Evolutionary conservation across 2,888 invertebrate genomes (phyloP).

Genomic region (Magallana nippona): DNA sequence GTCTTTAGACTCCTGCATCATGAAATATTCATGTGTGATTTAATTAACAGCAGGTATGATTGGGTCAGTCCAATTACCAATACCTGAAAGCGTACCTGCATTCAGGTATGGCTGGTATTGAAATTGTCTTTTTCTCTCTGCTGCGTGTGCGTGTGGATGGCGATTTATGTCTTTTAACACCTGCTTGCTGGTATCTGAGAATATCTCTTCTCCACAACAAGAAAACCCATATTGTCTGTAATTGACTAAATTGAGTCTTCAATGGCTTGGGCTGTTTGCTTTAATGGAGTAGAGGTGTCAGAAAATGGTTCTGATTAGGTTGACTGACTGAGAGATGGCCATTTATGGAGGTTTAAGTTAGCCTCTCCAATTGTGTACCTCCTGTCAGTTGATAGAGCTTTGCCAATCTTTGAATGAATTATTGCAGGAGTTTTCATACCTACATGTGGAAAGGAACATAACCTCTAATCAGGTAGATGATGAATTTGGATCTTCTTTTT

Average conservation of each 20-base stretch:
- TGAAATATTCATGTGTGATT: slow-evolving; percentile 24
- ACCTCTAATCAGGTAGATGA: neutral
- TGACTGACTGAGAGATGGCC: slow-evolving; percentile 19
- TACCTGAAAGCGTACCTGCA: neutral
- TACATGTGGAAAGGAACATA: neutral
- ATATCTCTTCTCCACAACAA: neutral
- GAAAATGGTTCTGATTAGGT: slow-evolving; percentile 17
- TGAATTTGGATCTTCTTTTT: too few species aligned
- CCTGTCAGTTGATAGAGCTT: neutral
- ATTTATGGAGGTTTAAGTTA: neutral
- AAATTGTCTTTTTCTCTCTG: neutral
- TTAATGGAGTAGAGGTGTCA: slow-evolving; percentile 29
- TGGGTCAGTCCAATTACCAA: slow-evolving; percentile 17
- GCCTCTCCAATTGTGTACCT: slow-evolving; percentile 1
- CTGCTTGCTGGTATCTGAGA: slow-evolving; percentile 10
- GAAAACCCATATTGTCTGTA: slow-evolving; percentile 11
- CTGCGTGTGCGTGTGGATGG: neutral
- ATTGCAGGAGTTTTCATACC: neutral
- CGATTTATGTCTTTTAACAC: slow-evolving; percentile 15
- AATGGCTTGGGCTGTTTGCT: slow-evolving; percentile 14
- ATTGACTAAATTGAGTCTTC: slow-evolving; percentile 33
- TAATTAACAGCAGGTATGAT: slow-evolving; percentile 15
- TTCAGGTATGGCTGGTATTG: neutral
- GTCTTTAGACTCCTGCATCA: neutral
- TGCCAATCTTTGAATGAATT: slow-evolving; percentile 3